Percentiles rank a stretch among this genome's conserved stretches.
phyloP scores from a whole-genome alignment of 2,888 invertebrate species.

The Anoplius nigerrimus region DNA sequence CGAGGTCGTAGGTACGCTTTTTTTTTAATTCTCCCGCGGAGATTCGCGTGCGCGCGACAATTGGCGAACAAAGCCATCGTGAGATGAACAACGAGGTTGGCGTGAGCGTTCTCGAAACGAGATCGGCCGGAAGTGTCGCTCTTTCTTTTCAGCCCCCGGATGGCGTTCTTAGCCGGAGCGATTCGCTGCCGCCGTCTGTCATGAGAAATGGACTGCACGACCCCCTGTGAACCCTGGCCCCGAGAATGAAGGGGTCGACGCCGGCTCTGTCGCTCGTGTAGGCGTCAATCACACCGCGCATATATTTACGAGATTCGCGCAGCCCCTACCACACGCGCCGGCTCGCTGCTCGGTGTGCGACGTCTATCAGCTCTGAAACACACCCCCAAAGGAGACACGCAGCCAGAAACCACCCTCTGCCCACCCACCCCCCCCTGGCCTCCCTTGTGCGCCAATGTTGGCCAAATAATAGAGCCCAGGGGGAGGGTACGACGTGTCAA shows the following conservation, averaged over 20 bases:
- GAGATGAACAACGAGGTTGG: too few relatives aligned
- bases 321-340: constrained; percentile 44
- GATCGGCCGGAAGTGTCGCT: neutral
- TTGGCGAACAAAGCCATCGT: too few relatives aligned
- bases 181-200: constrained; percentile 15
- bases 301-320: constrained; percentile 71
- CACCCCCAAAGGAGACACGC: constrained; percentile 59
- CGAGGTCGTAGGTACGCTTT: too few relatives aligned
- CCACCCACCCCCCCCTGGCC: constrained; percentile 9
- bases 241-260: constrained; percentile 49
- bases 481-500: constrained; percentile 71
- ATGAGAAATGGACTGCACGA: constrained; percentile 41
- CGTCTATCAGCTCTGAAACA: constrained; percentile 60
- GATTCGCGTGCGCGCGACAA: too few relatives aligned
- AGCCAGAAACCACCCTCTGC: constrained; percentile 46
- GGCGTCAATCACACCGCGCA: constrained; percentile 74
- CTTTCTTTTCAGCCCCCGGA: neutral
- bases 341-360: constrained; percentile 10
- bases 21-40: too few relatives aligned
- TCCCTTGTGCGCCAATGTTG: constrained; percentile 62
- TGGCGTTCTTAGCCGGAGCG: neutral
- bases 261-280: constrained; percentile 65
- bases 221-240: constrained; percentile 34
- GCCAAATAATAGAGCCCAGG: constrained; percentile 71
- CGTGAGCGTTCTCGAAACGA: too few relatives aligned